These are phyloP conservation scores for Protonibea diacanthus DNA, from an alignment of 2,797 vertebrate species.

Conservation along the genomic window DNA sequence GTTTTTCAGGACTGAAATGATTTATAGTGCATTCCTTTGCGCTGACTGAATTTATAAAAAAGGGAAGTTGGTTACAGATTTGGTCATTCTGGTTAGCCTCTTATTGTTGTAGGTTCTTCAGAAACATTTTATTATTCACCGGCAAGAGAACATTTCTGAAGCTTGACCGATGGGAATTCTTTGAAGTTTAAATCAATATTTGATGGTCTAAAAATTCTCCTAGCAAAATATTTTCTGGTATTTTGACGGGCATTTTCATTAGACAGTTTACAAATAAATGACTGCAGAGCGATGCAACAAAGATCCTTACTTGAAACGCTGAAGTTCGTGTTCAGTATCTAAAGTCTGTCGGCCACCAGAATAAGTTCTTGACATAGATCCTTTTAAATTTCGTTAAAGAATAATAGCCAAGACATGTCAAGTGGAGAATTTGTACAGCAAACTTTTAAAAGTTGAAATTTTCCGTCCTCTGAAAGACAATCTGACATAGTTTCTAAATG, in stretches of 20 bases:
- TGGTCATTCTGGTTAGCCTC: not conserved
- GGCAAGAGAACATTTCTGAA: not conserved
- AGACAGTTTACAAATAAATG: not conserved
- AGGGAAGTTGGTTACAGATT: not conserved
- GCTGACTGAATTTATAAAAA: not conserved
- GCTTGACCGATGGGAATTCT: no score
- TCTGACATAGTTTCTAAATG: not conserved
- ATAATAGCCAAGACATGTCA: not conserved
- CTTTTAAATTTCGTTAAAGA: not conserved
- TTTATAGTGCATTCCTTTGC: not conserved
- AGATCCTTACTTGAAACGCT: not conserved
- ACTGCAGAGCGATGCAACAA: not conserved
- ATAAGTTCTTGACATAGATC: not conserved
- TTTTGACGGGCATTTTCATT: not conserved
- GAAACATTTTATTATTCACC: not conserved
- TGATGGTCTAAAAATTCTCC: not conserved
- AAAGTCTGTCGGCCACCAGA: not conserved
- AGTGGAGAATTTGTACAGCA: not conserved
- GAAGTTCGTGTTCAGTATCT: not conserved
- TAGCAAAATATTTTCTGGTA: not conserved
- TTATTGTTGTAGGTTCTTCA: not conserved
- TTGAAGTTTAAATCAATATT: not conserved
- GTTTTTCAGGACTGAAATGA: constrained; percentile 12
- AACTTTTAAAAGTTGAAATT: not conserved
- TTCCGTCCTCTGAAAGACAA: not conserved